A percentile compares a stretch with the other conserved stretches of the same genome.
These are phyloP conservation scores for Chroicocephalus ridibundus DNA, from an alignment of 2,113 vertebrate genomes.

Conservation along the genomic window DNA sequence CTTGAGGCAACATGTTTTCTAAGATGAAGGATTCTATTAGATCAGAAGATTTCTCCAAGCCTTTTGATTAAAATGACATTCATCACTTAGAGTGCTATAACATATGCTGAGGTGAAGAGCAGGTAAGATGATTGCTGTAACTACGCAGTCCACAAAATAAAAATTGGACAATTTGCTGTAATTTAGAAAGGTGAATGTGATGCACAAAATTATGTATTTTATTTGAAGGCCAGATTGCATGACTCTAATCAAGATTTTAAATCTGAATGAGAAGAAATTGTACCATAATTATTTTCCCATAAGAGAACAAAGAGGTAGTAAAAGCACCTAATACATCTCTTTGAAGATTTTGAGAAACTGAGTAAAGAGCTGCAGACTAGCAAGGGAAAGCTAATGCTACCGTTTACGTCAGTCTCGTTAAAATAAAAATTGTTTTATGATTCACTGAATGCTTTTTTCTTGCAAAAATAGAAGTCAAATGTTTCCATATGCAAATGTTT, in stretches of 20 bases:
- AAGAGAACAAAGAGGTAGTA: slow-evolving; percentile 60
- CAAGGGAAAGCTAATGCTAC: not conserved
- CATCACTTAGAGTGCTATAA: not conserved
- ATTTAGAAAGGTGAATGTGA: slow-evolving; percentile 62
- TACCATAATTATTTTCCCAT: slow-evolving; percentile 64
- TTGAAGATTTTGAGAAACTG: slow-evolving; percentile 36
- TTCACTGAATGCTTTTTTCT: not conserved
- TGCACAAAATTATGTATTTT: slow-evolving; percentile 69
- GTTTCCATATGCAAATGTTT: not conserved
- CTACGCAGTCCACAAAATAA: slow-evolving; percentile 42
- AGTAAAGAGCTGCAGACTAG: not conserved
- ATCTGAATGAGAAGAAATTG: slow-evolving; percentile 70
- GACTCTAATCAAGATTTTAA: slow-evolving; percentile 71
- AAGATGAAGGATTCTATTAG: not conserved
- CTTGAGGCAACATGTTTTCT: not conserved
- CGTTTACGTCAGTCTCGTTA: not conserved
- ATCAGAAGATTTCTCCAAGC: slow-evolving; percentile 17
- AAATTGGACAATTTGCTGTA: slow-evolving; percentile 76
- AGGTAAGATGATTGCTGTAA: slow-evolving; percentile 63
- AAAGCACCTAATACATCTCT: slow-evolving; percentile 43
- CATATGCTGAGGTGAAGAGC: not conserved
- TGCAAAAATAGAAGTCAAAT: not conserved
- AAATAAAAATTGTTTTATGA: not conserved
- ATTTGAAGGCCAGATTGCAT: slow-evolving; percentile 65
- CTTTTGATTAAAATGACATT: slow-evolving; percentile 55